Conservation (phyloP, 2,113 vertebrate genomes). For the Heterotilapia buettikoferi region DNA sequence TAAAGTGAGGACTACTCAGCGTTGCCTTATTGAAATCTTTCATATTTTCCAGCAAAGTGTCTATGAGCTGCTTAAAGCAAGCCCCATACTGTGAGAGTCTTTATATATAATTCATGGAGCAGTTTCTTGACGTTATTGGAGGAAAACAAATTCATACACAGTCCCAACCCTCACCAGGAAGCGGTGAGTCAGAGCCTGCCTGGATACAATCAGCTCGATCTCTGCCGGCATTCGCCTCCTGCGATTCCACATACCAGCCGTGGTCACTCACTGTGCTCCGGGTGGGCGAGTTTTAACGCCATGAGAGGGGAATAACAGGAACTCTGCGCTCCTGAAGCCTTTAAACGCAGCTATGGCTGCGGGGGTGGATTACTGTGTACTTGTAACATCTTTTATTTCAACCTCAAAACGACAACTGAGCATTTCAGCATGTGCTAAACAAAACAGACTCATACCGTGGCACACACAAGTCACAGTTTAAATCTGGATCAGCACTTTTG, state of each 20-base stretch:
- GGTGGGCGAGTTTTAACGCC: slow-evolving; percentile 5
- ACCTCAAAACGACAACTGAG: neutral
- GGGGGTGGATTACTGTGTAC: neutral
- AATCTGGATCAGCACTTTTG: neutral
- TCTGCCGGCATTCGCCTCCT: neutral
- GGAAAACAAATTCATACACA: slow-evolving; percentile 23
- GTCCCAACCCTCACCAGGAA: slow-evolving; percentile 27
- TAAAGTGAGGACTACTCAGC: neutral
- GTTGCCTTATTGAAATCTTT: neutral
- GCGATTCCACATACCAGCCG: slow-evolving; percentile 21
- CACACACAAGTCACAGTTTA: neutral
- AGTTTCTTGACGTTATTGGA: neutral
- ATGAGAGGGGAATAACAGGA: slow-evolving; percentile 42
- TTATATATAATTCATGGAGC: neutral
- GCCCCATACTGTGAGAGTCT: neutral
- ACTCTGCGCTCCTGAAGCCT: slow-evolving; percentile 19
- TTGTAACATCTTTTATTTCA: neutral
- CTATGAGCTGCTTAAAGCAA: neutral
- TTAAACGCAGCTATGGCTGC: neutral
- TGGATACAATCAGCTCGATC: slow-evolving; percentile 27
- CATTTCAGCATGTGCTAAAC: neutral
- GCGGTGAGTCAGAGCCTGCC: slow-evolving; percentile 38
- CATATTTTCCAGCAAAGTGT: neutral
- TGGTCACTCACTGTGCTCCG: slow-evolving; percentile 4
- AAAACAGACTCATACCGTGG: neutral